Conservation (phyloP, 2,888 invertebrate species). For the Drosophila pseudotalamancana region DNA sequence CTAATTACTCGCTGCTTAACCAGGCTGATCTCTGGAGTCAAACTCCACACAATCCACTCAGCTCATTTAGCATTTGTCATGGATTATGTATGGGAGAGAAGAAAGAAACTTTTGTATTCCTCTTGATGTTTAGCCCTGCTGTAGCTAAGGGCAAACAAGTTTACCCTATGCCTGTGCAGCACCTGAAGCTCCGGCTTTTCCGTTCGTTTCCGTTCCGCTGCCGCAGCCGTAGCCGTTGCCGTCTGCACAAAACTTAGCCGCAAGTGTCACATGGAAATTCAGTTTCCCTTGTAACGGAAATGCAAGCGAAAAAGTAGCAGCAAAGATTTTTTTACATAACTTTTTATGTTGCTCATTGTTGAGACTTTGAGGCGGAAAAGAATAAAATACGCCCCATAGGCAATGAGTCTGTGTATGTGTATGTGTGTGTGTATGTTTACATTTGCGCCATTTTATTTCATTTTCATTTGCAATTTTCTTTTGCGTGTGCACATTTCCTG, state of each 20-base stretch:
- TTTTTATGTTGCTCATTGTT: constrained; percentile 66
- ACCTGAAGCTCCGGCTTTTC: constrained; percentile 9
- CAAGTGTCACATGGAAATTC: constrained; percentile 71
- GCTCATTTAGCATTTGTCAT: constrained; percentile 26
- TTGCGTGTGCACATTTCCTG: constrained; percentile 70
- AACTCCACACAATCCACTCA: constrained; percentile 5
- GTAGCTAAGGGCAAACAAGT: constrained; percentile 30
- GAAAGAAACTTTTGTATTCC: constrained; percentile 24
- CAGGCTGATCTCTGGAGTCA: constrained; percentile 2
- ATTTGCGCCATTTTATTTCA: constrained; percentile 70
- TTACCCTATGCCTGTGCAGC: not conserved
- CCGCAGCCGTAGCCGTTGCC: not conserved
- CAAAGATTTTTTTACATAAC: constrained; percentile 69
- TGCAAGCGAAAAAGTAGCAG: constrained; percentile 66
- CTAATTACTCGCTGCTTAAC: constrained; percentile 14
- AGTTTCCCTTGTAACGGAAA: constrained; percentile 68
- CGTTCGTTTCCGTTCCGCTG: constrained; percentile 22
- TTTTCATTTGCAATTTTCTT: constrained; percentile 69
- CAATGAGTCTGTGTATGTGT: constrained; percentile 43
- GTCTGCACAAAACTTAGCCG: constrained; percentile 41
- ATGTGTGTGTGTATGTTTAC: constrained; percentile 45
- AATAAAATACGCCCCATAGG: constrained; percentile 56
- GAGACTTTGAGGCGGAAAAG: constrained; percentile 55
- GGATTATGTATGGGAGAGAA: constrained; percentile 4
- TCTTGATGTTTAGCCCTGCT: constrained; percentile 46